Conservation (phyloP, 2,888 invertebrate species). For the Argyresthia goedartella region DNA sequence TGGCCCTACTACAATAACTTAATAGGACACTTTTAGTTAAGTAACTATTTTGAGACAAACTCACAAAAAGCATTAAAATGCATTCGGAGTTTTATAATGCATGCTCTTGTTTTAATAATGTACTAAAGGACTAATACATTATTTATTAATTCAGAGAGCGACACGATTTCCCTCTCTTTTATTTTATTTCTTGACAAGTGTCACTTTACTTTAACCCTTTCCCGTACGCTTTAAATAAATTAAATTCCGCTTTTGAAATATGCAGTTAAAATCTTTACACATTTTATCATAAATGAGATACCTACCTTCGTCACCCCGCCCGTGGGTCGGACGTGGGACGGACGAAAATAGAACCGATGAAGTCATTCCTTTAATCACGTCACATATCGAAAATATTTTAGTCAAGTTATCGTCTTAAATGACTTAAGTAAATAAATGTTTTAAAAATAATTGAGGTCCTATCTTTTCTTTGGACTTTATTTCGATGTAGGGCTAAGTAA, state of each 20-base stretch:
- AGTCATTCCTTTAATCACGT: too few species aligned
- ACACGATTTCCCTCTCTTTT: slow-evolving; percentile 38
- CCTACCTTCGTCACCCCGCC: neutral
- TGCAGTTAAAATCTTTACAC: neutral
- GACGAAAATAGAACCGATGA: neutral
- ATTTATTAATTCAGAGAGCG: slow-evolving; percentile 21
- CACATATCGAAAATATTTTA: too few species aligned
- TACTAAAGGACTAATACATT: neutral
- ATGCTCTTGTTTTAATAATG: neutral
- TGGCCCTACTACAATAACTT: too few species aligned
- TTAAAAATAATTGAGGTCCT: too few species aligned
- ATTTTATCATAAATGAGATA: neutral
- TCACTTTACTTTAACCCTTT: slow-evolving; percentile 60
- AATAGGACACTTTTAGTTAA: too few species aligned
- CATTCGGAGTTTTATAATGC: too few species aligned
- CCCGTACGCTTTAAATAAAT: slow-evolving; percentile 37
- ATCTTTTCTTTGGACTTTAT: too few species aligned
- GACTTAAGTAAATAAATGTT: too few species aligned
- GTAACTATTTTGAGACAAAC: too few species aligned
- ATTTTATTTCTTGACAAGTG: slow-evolving; percentile 44
- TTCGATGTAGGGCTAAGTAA: too few species aligned
- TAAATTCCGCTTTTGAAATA: slow-evolving; percentile 27
- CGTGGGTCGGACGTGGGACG: neutral
- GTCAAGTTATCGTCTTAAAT: too few species aligned
- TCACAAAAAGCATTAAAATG: too few species aligned